Evolutionary conservation across 1,140 invertebrate genomes (phyloP).

Genomic region (Drosophila nikananu): DNA sequence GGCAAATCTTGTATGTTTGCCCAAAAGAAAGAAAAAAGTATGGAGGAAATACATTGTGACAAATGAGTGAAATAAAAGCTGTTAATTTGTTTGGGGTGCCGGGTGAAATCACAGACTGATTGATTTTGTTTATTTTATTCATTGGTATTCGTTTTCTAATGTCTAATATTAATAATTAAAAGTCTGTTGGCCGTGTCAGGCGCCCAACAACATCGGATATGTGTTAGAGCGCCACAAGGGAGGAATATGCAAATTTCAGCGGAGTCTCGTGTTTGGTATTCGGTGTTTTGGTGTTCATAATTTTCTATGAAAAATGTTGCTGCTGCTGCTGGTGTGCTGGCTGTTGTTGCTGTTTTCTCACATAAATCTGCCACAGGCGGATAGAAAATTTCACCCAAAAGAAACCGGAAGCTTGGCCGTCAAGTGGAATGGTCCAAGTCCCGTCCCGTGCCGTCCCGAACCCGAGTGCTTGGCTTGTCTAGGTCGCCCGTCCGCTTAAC

Average conservation of each 20-base stretch:
- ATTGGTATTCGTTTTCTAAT: constrained; percentile 59
- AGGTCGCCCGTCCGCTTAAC: constrained; percentile 30
- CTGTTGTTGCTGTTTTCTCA: constrained; percentile 66
- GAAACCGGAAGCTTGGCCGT: constrained; percentile 74
- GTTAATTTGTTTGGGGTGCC: constrained; percentile 59
- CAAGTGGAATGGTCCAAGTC: constrained; percentile 63
- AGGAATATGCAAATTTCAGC: constrained; percentile 69
- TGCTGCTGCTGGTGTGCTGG: constrained; percentile 25
- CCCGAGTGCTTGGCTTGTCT: constrained; percentile 22
- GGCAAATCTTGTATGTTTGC: constrained; percentile 35
- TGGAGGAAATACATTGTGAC: constrained; percentile 23
- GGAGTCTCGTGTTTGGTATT: constrained; percentile 48
- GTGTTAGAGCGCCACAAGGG: constrained; percentile 65
- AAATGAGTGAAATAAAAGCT: constrained; percentile 57
- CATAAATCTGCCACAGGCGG: constrained; percentile 76
- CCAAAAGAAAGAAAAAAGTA: constrained; percentile 24
- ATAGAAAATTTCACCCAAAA: constrained; percentile 81
- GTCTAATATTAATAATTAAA: constrained; percentile 76
- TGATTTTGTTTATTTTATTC: constrained; percentile 63
- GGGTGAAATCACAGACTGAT: constrained; percentile 63
- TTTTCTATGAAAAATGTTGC: constrained; percentile 78
- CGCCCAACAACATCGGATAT: constrained; percentile 26
- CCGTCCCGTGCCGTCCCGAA: constrained; percentile 17
- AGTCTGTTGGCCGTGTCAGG: constrained; percentile 40
- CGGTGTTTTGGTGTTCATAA: constrained; percentile 60